Evolutionary conservation across 2,113 vertebrate species (phyloP).

Genomic region (Triplophysa tibetana): DNA sequence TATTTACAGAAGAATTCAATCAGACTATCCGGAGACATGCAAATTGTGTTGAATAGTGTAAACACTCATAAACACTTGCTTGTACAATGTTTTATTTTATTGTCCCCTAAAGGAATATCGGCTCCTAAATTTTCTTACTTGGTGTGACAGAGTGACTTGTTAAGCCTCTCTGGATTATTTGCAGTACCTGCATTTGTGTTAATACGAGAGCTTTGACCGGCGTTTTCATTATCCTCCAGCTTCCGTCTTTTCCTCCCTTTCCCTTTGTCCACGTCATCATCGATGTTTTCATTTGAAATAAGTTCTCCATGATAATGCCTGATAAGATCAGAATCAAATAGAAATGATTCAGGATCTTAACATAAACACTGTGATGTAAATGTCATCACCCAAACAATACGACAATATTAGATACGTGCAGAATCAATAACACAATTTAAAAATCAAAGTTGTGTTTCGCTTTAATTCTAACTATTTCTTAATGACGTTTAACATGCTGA

Average conservation of each 20-base stretch:
- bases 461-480: too few species aligned
- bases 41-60: not conserved
- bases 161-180: not conserved
- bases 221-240: constrained; percentile 50
- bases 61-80: not conserved
- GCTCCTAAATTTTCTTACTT: too few species aligned
- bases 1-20: constrained; percentile 25
- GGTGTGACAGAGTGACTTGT: not conserved
- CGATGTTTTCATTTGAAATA: constrained; percentile 43
- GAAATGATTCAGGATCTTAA: not conserved
- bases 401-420: too few species aligned
- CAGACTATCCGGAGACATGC: not conserved
- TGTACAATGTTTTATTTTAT: too few species aligned
- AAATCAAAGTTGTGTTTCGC: too few species aligned
- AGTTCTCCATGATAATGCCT: constrained; percentile 69
- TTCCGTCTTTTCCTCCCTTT: constrained; percentile 68
- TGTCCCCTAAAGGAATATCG: too few species aligned
- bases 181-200: constrained; percentile 60
- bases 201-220: constrained; percentile 29
- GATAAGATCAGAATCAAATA: not conserved
- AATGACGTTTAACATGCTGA: too few species aligned
- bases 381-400: too few species aligned
- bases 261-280: constrained; percentile 69
- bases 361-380: too few species aligned
- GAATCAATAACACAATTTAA: too few species aligned